Conservation (phyloP, 1,140 invertebrate genomes). For the Coenobita brevimanus region DNA sequence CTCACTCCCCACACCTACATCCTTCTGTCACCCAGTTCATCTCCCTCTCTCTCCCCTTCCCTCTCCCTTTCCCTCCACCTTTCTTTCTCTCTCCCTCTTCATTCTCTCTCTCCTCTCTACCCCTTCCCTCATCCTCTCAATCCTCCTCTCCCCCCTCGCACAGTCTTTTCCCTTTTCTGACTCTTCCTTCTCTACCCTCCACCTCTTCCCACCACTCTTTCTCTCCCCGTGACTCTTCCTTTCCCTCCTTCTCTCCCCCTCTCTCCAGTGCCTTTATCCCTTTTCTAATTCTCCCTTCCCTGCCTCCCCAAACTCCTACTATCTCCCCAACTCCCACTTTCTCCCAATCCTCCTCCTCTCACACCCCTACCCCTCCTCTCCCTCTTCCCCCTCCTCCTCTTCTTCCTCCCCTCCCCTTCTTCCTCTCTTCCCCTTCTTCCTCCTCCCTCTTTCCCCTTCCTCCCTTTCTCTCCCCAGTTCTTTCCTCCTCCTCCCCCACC, state of each 20-base stretch:
- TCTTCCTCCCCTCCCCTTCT: neutral
- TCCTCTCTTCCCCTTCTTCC: neutral
- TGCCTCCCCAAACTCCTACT: too few species aligned
- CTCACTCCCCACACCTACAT: too few species aligned
- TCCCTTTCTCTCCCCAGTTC: neutral
- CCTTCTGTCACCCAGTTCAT: too few species aligned
- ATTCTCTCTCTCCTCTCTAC: neutral
- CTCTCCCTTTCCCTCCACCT: neutral
- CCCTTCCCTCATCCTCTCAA: neutral
- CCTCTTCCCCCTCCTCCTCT: neutral
- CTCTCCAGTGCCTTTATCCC: neutral
- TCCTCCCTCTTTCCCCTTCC: neutral
- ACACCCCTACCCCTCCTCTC: neutral
- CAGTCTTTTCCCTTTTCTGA: neutral
- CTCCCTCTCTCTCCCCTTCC: neutral
- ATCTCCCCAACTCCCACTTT: neutral
- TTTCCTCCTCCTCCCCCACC: neutral
- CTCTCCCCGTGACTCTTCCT: neutral
- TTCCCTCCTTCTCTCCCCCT: conserved; percentile 1
- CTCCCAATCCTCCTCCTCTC: neutral
- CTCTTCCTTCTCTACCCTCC: neutral
- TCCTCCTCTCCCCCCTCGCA: neutral
- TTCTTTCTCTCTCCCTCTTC: neutral
- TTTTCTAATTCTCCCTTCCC: neutral
- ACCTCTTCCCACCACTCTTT: neutral